Evolutionary conservation across 92 coral and sea anemone genomes (phyloP).

Genomic region (Chrysogorgia sp.): DNA sequence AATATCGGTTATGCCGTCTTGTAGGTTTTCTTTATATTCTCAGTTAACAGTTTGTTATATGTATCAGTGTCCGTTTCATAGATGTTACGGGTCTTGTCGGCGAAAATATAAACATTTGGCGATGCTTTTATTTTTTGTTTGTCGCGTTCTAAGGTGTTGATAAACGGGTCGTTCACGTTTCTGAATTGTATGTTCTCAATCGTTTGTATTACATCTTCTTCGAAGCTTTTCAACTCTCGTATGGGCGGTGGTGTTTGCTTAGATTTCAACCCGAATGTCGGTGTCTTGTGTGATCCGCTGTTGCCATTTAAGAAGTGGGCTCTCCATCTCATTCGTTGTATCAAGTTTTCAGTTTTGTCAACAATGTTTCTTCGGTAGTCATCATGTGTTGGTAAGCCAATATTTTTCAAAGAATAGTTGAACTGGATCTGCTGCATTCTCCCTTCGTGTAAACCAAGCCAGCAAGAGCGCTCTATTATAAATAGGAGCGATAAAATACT

Average conservation of each 20-base stretch:
- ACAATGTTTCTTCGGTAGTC: too few species aligned
- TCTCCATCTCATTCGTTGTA: slow-evolving; percentile 22
- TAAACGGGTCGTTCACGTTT: too few species aligned
- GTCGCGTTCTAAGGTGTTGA: neutral
- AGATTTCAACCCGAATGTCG: neutral
- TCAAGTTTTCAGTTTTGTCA: slow-evolving; percentile 7
- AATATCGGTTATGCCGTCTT: neutral
- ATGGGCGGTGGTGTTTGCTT: neutral
- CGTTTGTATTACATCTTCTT: too few species aligned
- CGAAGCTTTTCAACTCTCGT: too few species aligned
- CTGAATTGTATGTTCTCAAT: too few species aligned
- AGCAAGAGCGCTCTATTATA: too few species aligned
- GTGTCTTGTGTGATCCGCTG: neutral
- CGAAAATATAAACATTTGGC: slow-evolving; percentile 8
- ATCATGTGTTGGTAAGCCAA: slow-evolving; percentile 1
- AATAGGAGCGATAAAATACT: too few species aligned
- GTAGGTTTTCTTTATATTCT: slow-evolving; percentile 37
- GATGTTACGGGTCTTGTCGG: slow-evolving; percentile 32
- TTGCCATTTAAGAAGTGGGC: neutral
- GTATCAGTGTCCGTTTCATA: neutral
- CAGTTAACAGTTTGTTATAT: too few species aligned
- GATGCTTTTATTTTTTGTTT: too few species aligned
- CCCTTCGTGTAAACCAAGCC: too few species aligned
- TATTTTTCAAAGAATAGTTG: slow-evolving; percentile 25
- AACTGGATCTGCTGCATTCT: too few species aligned